Evolutionary conservation across 2,797 vertebrate species (phyloP), one percentile per base, ranked within the genome.

Genomic region (Lacerta bilineata): DNA sequence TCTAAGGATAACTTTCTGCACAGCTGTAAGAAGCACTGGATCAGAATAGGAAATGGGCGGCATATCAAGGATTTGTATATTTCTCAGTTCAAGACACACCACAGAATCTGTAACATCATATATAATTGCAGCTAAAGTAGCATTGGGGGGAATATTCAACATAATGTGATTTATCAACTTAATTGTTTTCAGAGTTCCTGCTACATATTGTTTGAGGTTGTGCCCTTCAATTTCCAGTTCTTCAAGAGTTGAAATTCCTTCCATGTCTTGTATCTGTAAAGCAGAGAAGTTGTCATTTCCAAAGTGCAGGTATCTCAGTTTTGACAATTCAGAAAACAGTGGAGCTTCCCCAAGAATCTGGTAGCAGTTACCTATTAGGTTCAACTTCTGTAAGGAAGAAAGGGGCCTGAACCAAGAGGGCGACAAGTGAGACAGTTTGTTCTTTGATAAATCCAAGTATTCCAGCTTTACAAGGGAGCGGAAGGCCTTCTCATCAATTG

Each of bases 391-490:
- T 39, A 98, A 95, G 1, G 95, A 96, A 25, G 66, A 77, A 71
- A 98, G 96, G 1, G 87, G 90, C 72, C 46, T 71, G 94, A 98
- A 98, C 97, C 97, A 98, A 29, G 8, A 72, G 2, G 95, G 66
- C 6, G 93, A 97, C 92, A 97, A 89, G 5, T 27, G 46, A 33
- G 84, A 29, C 89, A 98, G 90, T 7, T 59, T 91, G 89, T 98
- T 98, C 9, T 91, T 66, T 3, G 98, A 98, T 90, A 98, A 95
- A 77, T 98, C 96, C 94, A 98, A 91, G 80, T 94, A 92, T 91
- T 97, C 92, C 3, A 98, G 95, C 17, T 90, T 93, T 80, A 0
- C 46, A 87, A 97, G 95, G 1, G 88, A 89, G 5, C 0, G 1
- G 91, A 98, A 98, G 0, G 97, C 93, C 1, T 94, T 88, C 46